Evolutionary conservation across 2,797 vertebrate genomes (phyloP), one percentile per base, ranked within the genome.

Genomic region (Poecile montanus): DNA sequence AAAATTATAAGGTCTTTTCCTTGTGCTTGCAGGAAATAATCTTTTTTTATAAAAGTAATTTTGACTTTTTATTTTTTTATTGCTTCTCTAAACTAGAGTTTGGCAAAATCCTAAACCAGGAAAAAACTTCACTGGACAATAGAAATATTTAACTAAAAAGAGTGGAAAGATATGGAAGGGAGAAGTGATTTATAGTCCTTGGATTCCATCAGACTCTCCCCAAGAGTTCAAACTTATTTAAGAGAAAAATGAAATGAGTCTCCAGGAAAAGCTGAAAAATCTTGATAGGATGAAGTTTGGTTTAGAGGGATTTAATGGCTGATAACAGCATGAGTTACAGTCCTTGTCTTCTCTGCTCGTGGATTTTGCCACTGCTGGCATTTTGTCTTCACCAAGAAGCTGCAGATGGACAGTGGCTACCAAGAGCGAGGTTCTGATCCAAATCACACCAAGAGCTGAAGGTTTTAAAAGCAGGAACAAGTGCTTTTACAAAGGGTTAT

Each of bases 1-100:
- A 91, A 92, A 94, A 95, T 95, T 94, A 92, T 92, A 96, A 97
- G 96, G 89, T 94, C 94, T 97, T 97, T 96, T 96, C 94, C 94
- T 96, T 93, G 84, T 81, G 83, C 95, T 97, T 96, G 95, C 95
- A 93, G 95, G 94, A 96, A 97, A 95, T 96, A 93, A 92, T 91
- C 80, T 92, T 94, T 66, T 76, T 75, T 91, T 95, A 57, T 89
- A 78, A 95, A 96, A 92, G 88, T 86, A 92, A 91, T 94, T 95
- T 91, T 88, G 76, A 81, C 77, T 89, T 93, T 89, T 86, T 92
- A 89, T 79, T 76, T 94, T 94, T 95, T 56, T 81, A 67, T 77
- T 93, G 77, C 60, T 53, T 29, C 38, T 86, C 92, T 47, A 73
- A 93, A 85, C 87, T 74, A 56, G 79, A 44, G 67, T 89, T 86